phyloP scores from a whole-genome alignment of 2,888 invertebrate species.

The Hermaeophaga mercurialis region DNA sequence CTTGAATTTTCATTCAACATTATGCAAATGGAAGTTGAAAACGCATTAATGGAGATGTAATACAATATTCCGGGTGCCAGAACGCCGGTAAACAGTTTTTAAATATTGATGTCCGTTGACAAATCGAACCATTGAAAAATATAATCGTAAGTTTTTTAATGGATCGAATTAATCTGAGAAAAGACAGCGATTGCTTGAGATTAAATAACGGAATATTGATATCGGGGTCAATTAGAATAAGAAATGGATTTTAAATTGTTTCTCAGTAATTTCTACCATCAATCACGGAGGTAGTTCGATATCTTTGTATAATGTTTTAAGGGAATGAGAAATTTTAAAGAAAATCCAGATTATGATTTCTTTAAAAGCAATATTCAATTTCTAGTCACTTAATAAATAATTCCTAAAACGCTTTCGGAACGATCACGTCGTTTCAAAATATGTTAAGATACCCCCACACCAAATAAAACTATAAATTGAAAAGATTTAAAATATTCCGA shows the following conservation, averaged over 20 bases:
- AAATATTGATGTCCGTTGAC: conserved; percentile 22
- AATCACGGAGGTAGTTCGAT: background rate
- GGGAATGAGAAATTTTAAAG: no score
- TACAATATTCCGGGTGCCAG: conserved; percentile 23
- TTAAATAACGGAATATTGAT: conserved; percentile 16
- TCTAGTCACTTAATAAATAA: no score
- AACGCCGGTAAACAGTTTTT: conserved; percentile 21
- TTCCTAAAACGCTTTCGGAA: no score
- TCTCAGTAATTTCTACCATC: background rate
- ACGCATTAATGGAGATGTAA: conserved; percentile 26
- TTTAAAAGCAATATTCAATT: no score
- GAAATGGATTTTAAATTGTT: conserved; percentile 9
- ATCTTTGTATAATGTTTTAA: no score
- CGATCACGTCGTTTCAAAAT: no score
- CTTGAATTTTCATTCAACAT: conserved; percentile 24
- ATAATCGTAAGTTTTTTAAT: conserved; percentile 15
- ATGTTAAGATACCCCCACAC: conserved; percentile 17
- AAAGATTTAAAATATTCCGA: conserved; percentile 29
- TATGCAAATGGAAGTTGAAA: conserved; percentile 20
- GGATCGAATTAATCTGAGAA: conserved; percentile 11
- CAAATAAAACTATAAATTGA: conserved; percentile 22
- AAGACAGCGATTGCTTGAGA: conserved; percentile 11
- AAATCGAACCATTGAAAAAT: conserved; percentile 12
- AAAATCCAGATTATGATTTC: no score
- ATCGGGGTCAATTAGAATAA: conserved; percentile 16